phyloP scores from a whole-genome alignment of 2,888 invertebrate species.

The Apodemia hepburni region DNA sequence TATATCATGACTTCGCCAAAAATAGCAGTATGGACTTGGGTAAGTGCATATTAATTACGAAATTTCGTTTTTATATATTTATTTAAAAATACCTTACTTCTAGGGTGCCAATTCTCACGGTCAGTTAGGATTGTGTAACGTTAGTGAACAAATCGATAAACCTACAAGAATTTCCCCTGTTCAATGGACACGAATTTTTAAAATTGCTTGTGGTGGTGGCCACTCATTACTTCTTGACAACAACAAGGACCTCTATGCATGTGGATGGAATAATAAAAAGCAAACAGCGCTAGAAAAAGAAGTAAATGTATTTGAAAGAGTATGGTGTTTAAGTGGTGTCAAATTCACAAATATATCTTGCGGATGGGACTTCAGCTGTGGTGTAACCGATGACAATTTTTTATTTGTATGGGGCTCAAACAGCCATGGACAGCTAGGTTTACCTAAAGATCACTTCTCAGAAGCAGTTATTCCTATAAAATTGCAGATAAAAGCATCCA shows the following conservation, averaged over 20 bases:
- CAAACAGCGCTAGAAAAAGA: slow-evolving; percentile 82
- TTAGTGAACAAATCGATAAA: slow-evolving; percentile 83
- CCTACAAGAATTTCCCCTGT: slow-evolving; percentile 70
- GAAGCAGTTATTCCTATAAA: slow-evolving; percentile 55
- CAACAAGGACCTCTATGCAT: slow-evolving; percentile 85
- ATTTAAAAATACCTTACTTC: slow-evolving; percentile 34
- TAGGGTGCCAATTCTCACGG: slow-evolving; percentile 93
- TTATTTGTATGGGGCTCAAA: slow-evolving; percentile 93
- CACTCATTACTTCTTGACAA: slow-evolving; percentile 86
- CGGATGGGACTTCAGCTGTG: slow-evolving; percentile 92
- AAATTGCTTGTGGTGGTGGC: slow-evolving; percentile 88
- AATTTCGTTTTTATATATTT: not conserved
- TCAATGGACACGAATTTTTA: slow-evolving; percentile 74
- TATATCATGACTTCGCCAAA: not conserved
- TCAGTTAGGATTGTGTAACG: slow-evolving; percentile 85
- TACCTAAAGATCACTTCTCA: slow-evolving; percentile 71
- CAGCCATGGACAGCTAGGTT: slow-evolving; percentile 87
- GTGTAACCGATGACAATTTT: slow-evolving; percentile 83
- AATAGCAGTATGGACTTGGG: slow-evolving; percentile 43
- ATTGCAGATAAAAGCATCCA: slow-evolving; percentile 71
- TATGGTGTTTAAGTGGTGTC: slow-evolving; percentile 77
- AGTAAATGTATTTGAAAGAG: slow-evolving; percentile 79
- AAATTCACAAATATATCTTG: slow-evolving; percentile 83
- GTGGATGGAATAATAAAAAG: slow-evolving; percentile 89
- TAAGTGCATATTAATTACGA: slow-evolving; percentile 35